phyloP scores from a whole-genome alignment of 2,888 invertebrate species.

The Watsonalla cultraria region DNA sequence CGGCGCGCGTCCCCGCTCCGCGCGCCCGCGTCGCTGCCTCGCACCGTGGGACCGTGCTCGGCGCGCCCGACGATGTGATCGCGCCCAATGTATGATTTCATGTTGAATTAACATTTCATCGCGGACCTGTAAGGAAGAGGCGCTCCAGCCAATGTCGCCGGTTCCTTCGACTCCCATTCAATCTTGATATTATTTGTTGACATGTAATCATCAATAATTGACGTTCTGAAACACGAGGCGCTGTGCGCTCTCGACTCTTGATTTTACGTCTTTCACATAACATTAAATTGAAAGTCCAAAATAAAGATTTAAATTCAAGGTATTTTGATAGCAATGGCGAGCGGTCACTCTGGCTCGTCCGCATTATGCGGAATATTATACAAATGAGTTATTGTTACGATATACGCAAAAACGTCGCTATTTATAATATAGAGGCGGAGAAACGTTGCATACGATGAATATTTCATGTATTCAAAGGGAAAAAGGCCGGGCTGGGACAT shows the following conservation, averaged over 20 bases:
- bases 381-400: conserved; percentile 22
- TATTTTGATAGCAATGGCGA: neutral
- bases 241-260: neutral
- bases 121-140: conserved; percentile 9
- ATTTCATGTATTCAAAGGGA: conserved; percentile 60
- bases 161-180: conserved; percentile 9
- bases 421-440: conserved; percentile 13
- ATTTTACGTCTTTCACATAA: neutral
- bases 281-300: no score
- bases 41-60: conserved; percentile 2
- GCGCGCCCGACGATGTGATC: conserved; percentile 14
- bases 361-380: neutral
- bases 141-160: conserved; percentile 9
- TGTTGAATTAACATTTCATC: conserved; percentile 25
- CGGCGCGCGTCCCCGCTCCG: conserved; percentile 35
- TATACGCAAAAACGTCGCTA: conserved; percentile 26
- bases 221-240: neutral
- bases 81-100: conserved; percentile 17
- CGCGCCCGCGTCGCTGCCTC: conserved; percentile 18
- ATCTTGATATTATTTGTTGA: neutral
- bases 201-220: neutral
- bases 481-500: conserved; percentile 39
- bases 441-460: conserved; percentile 49
- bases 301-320: no score
- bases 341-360: neutral